These are phyloP conservation scores for Sycophila sp. DNA, from an alignment of 1,140 invertebrate genomes.

Conservation along the genomic window DNA sequence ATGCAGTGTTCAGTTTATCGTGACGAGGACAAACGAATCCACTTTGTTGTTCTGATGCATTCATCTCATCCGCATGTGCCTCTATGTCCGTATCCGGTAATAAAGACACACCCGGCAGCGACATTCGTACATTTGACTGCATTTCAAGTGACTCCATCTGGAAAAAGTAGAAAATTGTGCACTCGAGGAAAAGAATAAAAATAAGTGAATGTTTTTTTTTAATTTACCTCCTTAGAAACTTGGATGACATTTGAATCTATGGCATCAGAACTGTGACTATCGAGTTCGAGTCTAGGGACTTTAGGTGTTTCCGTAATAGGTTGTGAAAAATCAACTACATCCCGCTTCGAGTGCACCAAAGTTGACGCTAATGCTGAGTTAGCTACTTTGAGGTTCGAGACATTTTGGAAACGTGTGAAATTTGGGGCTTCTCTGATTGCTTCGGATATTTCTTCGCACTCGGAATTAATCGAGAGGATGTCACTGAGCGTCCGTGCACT, in stretches of 20 bases:
- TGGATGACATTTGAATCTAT: slow-evolving; percentile 31
- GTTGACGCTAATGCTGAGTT: neutral
- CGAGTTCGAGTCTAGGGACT: slow-evolving; percentile 52
- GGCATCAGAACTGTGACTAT: slow-evolving; percentile 42
- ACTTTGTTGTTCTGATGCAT: slow-evolving; percentile 6
- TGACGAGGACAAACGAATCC: slow-evolving; percentile 29
- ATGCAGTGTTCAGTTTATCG: neutral
- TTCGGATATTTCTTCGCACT: slow-evolving; percentile 67
- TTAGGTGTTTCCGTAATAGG: slow-evolving; percentile 40
- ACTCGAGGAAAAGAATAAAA: neutral
- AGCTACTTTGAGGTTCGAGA: slow-evolving; percentile 49
- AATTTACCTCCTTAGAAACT: slow-evolving; percentile 23
- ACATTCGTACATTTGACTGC: neutral
- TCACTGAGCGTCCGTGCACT: slow-evolving; percentile 75
- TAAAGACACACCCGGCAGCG: neutral
- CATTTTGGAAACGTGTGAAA: slow-evolving; percentile 45
- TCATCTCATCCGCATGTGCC: neutral
- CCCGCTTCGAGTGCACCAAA: slow-evolving; percentile 14
- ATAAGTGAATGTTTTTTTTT: neutral
- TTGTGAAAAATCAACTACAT: slow-evolving; percentile 25
- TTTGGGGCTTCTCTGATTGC: slow-evolving; percentile 49
- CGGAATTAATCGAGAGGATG: slow-evolving; percentile 75
- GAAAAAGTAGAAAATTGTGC: neutral
- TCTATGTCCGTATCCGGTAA: neutral
- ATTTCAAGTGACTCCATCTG: slow-evolving; percentile 6